Evolutionary conservation across 2,888 invertebrate genomes (phyloP), one percentile per base, ranked within the genome.

Genomic region (Pammene fasciana): DNA sequence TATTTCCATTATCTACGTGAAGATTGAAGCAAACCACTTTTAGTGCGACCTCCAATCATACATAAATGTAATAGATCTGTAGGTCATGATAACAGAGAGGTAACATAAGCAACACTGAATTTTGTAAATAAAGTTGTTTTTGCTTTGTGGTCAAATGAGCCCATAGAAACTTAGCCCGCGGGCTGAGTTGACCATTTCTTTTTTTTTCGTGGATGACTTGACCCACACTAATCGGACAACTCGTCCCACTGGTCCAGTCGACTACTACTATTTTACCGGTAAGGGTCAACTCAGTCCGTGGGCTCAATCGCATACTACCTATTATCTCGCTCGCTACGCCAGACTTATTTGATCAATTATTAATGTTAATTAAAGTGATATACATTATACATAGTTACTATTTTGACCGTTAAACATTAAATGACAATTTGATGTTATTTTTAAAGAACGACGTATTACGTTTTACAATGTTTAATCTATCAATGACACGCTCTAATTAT

Each of bases 331-430:
- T 52, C 16, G 14, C 13, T 9, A 7, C 43, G 62, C 7, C 26
- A 64, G 26, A 45, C 54, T 54, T 64, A 64, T 54, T 54, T 52
- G 34, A 54, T 14, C 26, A 26, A 7, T 34, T 10, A 64, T 64
- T 43, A 54, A 34, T n/a, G 59, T n/a, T n/a, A n/a, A n/a, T n/a
- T n/a, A n/a, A n/a, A n/a, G n/a, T n/a, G n/a, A n/a, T n/a, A n/a
- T n/a, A n/a, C n/a, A n/a, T n/a, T n/a, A n/a, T n/a, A n/a, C n/a
- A 64, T 52, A 14, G 11, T 18, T 54, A 64, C 52, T 52, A 52
- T 54, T 60, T 36, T 26, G 14, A 43, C 26, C 8, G 18, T 45
- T 64, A 54, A 52, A 26, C 54, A 45, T 52, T 54, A 45, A 52
- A 26, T 64, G 34, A 54, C 16, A 43, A 9, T 5, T 54, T 8